Percentiles rank a stretch among this genome's conserved stretches.
These are phyloP conservation scores for Alosa sapidissima DNA, from an alignment of 2,797 vertebrate species.

Conservation along the genomic window DNA sequence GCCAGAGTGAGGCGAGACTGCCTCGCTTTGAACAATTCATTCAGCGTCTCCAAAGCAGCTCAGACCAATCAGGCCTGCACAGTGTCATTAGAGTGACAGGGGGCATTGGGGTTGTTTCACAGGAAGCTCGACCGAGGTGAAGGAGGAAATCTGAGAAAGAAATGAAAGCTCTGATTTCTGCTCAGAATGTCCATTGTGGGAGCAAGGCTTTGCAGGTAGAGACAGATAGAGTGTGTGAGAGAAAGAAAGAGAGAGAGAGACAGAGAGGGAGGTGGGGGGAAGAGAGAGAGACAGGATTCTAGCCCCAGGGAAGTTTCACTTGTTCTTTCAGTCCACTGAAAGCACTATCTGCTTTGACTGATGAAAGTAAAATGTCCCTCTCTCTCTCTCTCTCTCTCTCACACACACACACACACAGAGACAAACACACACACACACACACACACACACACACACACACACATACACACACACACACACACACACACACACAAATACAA, in stretches of 20 bases:
- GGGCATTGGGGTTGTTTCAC: slow-evolving; percentile 52
- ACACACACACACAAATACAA: neutral
- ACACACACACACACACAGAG: slow-evolving; percentile 28
- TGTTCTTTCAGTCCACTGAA: slow-evolving; percentile 46
- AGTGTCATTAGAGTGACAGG: slow-evolving; percentile 59
- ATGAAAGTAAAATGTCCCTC: slow-evolving; percentile 25
- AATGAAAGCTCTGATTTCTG: slow-evolving; percentile 57
- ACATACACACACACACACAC: neutral
- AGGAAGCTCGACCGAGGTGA: slow-evolving; percentile 54
- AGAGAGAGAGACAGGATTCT: slow-evolving; percentile 53
- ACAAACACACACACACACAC: neutral
- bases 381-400: slow-evolving; percentile 6
- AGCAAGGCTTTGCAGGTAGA: neutral
- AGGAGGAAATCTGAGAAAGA: slow-evolving; percentile 56
- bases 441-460: neutral
- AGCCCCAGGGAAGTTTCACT: slow-evolving; percentile 45
- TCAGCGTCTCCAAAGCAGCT: slow-evolving; percentile 42
- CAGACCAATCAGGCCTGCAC: slow-evolving; percentile 48
- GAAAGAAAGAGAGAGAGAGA: slow-evolving; percentile 42
- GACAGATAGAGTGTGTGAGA: slow-evolving; percentile 39
- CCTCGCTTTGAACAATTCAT: slow-evolving; percentile 47
- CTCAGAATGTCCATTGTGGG: slow-evolving; percentile 34
- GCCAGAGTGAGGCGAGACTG: slow-evolving; percentile 38
- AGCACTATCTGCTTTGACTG: slow-evolving; percentile 43
- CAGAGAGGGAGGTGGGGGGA: slow-evolving; percentile 9